These are phyloP conservation scores for Danio albolineatus DNA, from an alignment of 2,797 vertebrate genomes.

Conservation along the genomic window DNA sequence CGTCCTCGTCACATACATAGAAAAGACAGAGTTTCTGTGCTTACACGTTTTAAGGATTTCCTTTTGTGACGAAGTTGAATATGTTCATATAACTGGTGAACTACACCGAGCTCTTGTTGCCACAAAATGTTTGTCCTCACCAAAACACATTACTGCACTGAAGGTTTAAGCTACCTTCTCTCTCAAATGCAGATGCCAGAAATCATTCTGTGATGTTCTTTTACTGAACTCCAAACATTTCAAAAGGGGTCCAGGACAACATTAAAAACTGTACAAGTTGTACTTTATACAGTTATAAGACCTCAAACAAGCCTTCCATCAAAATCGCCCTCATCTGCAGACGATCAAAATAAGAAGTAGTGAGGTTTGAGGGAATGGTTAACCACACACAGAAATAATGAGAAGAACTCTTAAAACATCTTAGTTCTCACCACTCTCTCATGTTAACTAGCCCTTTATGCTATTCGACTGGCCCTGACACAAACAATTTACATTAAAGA, in stretches of 20 bases:
- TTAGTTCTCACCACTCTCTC: constrained; percentile 23
- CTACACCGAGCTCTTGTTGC: not conserved
- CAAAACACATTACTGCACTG: not conserved
- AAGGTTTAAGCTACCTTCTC: not conserved
- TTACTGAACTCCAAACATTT: not conserved
- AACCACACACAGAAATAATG: constrained; percentile 29
- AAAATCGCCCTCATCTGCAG: constrained; percentile 30
- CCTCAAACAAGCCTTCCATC: constrained; percentile 34
- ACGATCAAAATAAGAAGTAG: not conserved
- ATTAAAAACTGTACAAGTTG: constrained; percentile 38
- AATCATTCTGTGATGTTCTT: not conserved
- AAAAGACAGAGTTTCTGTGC: not conserved
- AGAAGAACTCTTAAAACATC: constrained; percentile 15
- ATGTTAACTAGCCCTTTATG: constrained; percentile 3
- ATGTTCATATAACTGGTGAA: not conserved
- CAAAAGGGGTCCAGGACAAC: not conserved
- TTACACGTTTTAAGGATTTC: not conserved
- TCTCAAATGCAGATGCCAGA: not conserved
- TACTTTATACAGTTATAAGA: constrained; percentile 34
- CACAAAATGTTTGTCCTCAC: not conserved
- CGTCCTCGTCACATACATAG: no score
- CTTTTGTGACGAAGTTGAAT: not conserved
- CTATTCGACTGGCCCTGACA: constrained; percentile 16
- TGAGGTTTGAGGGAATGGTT: constrained; percentile 33
- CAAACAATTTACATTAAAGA: not conserved